Evolutionary conservation across 2,113 vertebrate species (phyloP).

Genomic region (Progne subis): DNA sequence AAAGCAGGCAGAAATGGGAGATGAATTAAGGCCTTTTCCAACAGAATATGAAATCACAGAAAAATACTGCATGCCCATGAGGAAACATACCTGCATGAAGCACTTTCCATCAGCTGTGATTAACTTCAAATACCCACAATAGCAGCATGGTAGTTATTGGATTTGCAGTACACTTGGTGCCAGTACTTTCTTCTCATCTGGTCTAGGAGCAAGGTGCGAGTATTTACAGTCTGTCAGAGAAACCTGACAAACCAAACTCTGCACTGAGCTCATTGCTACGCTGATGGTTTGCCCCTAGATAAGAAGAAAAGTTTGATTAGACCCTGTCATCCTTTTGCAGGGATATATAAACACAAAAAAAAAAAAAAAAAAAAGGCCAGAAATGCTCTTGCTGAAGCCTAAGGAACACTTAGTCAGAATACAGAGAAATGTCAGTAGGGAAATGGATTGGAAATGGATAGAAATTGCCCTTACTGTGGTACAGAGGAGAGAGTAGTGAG

Average conservation of each 20-base stretch:
- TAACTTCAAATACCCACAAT: background rate
- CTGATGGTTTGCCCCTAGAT: background rate
- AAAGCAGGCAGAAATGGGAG: background rate
- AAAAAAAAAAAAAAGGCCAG: background rate
- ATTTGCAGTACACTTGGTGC: background rate
- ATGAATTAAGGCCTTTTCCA: background rate
- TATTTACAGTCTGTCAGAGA: background rate
- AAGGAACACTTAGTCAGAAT: background rate
- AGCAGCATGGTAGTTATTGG: background rate
- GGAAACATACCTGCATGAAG: background rate
- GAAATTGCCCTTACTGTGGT: background rate
- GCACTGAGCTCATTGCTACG: background rate
- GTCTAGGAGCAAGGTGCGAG: background rate
- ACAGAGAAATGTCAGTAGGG: background rate
- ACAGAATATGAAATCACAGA: background rate
- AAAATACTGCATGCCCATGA: background rate
- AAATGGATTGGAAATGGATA: background rate
- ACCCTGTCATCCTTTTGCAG: background rate
- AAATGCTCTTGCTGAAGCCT: background rate
- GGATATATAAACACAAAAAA: background rate
- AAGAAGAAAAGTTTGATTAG: background rate
- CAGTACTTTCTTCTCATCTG: background rate
- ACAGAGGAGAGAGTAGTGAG: background rate
- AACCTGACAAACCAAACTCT: background rate
- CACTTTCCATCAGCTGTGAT: background rate